Base-by-base conservation (phyloP, 2,797 vertebrate genomes). In the Delichon dasypus region DNA sequence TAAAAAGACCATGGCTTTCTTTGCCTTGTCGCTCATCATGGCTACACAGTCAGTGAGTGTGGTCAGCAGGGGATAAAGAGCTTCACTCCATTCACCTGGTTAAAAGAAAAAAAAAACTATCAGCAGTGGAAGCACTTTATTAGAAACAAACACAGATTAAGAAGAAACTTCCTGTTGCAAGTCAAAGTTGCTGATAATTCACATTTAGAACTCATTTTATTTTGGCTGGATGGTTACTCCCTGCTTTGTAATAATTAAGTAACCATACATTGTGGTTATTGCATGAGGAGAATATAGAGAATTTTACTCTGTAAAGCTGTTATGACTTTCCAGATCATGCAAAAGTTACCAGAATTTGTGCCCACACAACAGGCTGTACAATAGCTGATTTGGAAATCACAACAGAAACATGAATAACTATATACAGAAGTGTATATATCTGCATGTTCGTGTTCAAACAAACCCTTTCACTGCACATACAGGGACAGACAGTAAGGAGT, bases 21-120 rank as follows among this genome's bases (percentile, higher is more conserved):
- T 99, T 74, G 99, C 99, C 97, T 99, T 99, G 98, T 99, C 99
- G 8, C 99, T 99, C 99, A 99, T 99, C 98, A 99, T 99, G 96
- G 99, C 98, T 80, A 98, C 99, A 0, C 99, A 99, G 96, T 99
- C 99, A 0, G 98, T 98, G 89, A 99, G 98, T 1, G 99, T 99
- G 84, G 98, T 98, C 97, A 99, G 98, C 95, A 99, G 97, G 0
- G 99, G 99, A 94, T 99, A 99, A 67, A 99, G 98, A 50, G 99
- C 99, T 47, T 99, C 99, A 3, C 98, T 99, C 99, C 99, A 99
- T 97, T 99, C 99, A 6, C 99, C 99, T 99, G 97, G n/a, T 80
- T 27, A 45, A 89, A 67, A 94, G 87, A 58, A 76, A 89, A 53
- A 53, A 81, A 82, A 53, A 73, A 73, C 53, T 13, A 91, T 89